phyloP scores from a whole-genome alignment of 2,113 vertebrate genomes.

The Mormyrus lacerda region DNA sequence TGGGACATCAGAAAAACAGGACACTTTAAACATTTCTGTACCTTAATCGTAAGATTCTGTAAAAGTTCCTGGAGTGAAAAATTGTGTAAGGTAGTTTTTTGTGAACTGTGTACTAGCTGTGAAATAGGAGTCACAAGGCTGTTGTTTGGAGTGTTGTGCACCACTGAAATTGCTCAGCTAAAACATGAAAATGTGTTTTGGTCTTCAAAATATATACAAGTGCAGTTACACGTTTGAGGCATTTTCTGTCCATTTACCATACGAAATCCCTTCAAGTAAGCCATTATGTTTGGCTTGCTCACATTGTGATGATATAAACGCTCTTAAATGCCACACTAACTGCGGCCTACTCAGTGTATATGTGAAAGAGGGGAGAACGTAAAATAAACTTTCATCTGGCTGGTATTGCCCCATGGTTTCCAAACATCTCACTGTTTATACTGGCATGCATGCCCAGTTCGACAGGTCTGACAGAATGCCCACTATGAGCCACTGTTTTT shows the following conservation, averaged over 20 bases:
- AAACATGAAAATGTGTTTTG: background rate
- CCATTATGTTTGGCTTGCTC: constrained; percentile 10
- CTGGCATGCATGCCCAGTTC: constrained; percentile 48
- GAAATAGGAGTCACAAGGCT: background rate
- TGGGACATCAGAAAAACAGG: background rate
- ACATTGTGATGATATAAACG: constrained; percentile 27
- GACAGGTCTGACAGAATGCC: constrained; percentile 53
- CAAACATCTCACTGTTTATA: constrained; percentile 50
- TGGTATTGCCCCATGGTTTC: constrained; percentile 36
- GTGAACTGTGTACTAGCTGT: background rate
- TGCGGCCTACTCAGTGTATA: constrained; percentile 25
- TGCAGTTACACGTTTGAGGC: background rate
- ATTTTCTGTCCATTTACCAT: background rate
- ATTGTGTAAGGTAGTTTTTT: background rate
- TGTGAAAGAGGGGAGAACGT: constrained; percentile 2
- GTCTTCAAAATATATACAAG: constrained; percentile 17
- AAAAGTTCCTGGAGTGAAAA: background rate
- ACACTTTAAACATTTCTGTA: background rate
- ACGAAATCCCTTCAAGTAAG: constrained; percentile 26
- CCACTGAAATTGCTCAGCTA: background rate
- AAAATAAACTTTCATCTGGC: constrained; percentile 39
- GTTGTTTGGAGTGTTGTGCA: background rate
- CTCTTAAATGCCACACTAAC: constrained; percentile 17
- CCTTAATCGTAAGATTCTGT: background rate
- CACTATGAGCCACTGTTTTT: constrained; percentile 45